Conservation (phyloP, 2,113 vertebrate species). For the Hypomesus transpacificus region DNA sequence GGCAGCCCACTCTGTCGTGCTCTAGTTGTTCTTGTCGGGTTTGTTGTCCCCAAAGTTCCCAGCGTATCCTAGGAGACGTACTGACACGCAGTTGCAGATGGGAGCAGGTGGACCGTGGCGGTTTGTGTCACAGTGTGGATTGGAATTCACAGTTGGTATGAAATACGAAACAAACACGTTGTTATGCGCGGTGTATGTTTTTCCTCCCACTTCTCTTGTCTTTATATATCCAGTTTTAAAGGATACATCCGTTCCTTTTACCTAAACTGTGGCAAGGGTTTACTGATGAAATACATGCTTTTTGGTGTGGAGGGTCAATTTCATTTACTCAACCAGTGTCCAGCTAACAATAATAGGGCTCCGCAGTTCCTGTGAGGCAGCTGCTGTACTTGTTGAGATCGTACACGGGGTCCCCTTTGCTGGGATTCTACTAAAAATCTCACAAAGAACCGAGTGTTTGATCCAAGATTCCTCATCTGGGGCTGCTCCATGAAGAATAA, state of each 20-base stretch:
- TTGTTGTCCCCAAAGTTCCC: slow-evolving; percentile 55
- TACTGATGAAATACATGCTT: slow-evolving; percentile 35
- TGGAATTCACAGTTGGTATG: slow-evolving; percentile 67
- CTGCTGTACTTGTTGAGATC: slow-evolving; percentile 4
- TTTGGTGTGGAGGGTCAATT: slow-evolving; percentile 19
- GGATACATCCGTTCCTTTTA: slow-evolving; percentile 18
- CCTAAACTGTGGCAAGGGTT: slow-evolving; percentile 33
- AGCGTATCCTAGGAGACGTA: slow-evolving; percentile 66
- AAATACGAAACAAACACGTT: slow-evolving; percentile 69
- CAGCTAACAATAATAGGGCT: slow-evolving; percentile 16
- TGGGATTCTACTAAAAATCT: slow-evolving; percentile 7
- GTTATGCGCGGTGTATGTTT: slow-evolving; percentile 56
- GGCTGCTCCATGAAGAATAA: slow-evolving; percentile 31
- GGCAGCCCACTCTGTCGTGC: slow-evolving; percentile 68
- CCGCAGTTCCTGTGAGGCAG: slow-evolving; percentile 8
- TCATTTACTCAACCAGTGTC: slow-evolving; percentile 14
- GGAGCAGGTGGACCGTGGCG: slow-evolving; percentile 65
- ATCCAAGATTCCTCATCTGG: slow-evolving; percentile 38
- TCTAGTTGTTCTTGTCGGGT: slow-evolving; percentile 70
- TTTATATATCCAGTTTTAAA: slow-evolving; percentile 51
- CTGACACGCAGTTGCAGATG: slow-evolving; percentile 71
- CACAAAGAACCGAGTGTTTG: not conserved
- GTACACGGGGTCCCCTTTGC: slow-evolving; percentile 12
- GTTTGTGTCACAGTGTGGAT: slow-evolving; percentile 61
- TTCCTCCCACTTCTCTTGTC: slow-evolving; percentile 48